Evolutionary conservation across 2,113 vertebrate genomes (phyloP).

Genomic region (Mus musculus): DNA sequence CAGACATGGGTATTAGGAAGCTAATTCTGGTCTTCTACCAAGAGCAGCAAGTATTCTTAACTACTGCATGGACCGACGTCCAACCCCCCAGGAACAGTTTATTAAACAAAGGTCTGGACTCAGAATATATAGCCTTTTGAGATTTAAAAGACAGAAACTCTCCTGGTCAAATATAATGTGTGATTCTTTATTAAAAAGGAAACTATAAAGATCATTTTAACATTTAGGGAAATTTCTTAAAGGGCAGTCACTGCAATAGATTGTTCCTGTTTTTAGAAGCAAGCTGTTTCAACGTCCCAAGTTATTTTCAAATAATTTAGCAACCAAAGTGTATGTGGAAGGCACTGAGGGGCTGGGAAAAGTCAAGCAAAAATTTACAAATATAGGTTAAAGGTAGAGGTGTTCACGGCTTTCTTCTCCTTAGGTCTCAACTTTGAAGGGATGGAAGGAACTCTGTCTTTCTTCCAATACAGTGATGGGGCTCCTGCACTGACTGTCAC

Average conservation of each 20-base stretch:
- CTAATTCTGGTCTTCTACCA: background rate
- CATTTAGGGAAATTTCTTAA: background rate
- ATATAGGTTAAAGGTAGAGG: background rate
- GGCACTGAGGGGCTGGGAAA: background rate
- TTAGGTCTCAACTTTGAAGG: background rate
- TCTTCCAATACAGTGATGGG: background rate
- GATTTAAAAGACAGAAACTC: background rate
- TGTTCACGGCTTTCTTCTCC: background rate
- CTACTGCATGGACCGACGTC: background rate
- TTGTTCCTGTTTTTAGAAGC: background rate
- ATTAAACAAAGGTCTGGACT: background rate
- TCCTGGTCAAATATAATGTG: slow-evolving; percentile 6
- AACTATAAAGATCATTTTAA: slow-evolving; percentile 1
- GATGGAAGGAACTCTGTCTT: background rate
- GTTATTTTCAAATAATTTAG: slow-evolving; percentile 20
- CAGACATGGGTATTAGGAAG: background rate
- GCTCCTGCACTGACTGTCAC: background rate
- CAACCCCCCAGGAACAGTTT: background rate
- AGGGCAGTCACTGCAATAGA: background rate
- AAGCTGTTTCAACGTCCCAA: background rate
- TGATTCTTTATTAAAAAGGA: background rate
- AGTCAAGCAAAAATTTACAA: background rate
- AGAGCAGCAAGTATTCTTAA: background rate
- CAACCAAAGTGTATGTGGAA: background rate
- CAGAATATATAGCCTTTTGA: slow-evolving; percentile 16